phyloP scores from a whole-genome alignment of 2,113 vertebrate species.

The Lipotes vexillifer region DNA sequence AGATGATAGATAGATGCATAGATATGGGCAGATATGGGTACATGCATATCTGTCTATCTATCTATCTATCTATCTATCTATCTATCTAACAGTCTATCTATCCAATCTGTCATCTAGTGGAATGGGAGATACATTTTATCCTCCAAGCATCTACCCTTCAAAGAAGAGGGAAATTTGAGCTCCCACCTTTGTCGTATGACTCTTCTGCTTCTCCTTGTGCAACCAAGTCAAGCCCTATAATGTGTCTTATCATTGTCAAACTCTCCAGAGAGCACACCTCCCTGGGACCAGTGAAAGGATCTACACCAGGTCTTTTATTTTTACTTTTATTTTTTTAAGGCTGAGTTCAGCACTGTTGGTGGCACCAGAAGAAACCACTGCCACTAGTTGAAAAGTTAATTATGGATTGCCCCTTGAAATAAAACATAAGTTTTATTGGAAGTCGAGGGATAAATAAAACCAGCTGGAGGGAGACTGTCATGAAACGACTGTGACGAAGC shows the following conservation, averaged over 20 bases:
- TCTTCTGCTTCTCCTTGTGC: not conserved
- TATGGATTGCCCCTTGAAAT: constrained; percentile 87
- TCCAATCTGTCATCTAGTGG: not conserved
- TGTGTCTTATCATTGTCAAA: not conserved
- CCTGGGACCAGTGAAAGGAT: constrained; percentile 47
- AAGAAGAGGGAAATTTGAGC: not conserved
- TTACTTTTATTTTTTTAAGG: constrained; percentile 47
- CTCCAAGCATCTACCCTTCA: not conserved
- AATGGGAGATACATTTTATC: rapidly evolving
- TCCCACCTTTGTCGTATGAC: rapidly evolving
- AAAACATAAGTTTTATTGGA: constrained; percentile 83
- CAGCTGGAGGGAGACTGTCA: constrained; percentile 83
- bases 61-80: not conserved
- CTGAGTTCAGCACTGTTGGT: constrained; percentile 78
- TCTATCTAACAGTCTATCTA: not conserved
- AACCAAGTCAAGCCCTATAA: rapidly evolving
- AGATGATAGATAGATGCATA: not conserved
- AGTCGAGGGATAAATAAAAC: constrained; percentile 87
- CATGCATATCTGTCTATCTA: too few relatives aligned
- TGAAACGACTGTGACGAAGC: constrained; percentile 73
- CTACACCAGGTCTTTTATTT: not conserved
- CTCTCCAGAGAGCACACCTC: rapidly evolving
- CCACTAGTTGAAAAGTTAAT: constrained; percentile 89
- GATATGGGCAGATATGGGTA: not conserved
- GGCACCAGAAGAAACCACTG: constrained; percentile 79